Evolutionary conservation across 2,113 vertebrate species (phyloP).

Genomic region (Serranochromis macrocephalus): DNA sequence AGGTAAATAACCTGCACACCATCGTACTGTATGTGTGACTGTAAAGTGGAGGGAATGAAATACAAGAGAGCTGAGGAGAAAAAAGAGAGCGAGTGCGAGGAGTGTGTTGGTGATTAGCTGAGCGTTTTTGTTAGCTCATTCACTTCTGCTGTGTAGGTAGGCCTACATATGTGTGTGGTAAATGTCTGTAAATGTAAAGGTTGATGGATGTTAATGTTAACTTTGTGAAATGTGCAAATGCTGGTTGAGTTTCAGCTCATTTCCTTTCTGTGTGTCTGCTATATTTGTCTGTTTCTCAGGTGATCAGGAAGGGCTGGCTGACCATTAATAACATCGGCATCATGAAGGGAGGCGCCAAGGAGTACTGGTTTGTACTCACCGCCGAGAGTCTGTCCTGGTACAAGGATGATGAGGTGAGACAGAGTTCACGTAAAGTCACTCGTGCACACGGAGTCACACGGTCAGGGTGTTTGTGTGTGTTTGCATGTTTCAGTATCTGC

Average conservation of each 20-base stretch:
- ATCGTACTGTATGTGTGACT: conserved; percentile 20
- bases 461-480: neutral
- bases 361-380: conserved; percentile 97
- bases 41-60: conserved; percentile 20
- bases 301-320: conserved; percentile 98
- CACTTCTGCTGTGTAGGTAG: neutral
- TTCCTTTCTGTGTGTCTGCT: neutral
- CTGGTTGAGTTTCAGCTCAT: neutral
- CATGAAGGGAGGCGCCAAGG: conserved; percentile 98
- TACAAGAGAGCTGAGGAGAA: neutral
- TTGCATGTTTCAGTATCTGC: neutral
- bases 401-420: conserved; percentile 94
- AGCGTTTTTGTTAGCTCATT: neutral
- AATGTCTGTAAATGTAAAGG: neutral
- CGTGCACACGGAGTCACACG: neutral
- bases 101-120: conserved; percentile 22
- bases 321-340: conserved; percentile 99
- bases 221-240: neutral
- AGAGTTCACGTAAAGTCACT: neutral
- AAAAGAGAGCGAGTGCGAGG: neutral
- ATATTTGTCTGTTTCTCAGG: conserved; percentile 67
- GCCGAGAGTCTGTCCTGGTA: conserved; percentile 98
- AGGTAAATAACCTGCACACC: conserved; percentile 60
- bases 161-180: neutral
- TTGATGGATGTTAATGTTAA: neutral